These are phyloP conservation scores for Euproctis similis DNA, from an alignment of 2,888 invertebrate genomes.

Conservation along the genomic window DNA sequence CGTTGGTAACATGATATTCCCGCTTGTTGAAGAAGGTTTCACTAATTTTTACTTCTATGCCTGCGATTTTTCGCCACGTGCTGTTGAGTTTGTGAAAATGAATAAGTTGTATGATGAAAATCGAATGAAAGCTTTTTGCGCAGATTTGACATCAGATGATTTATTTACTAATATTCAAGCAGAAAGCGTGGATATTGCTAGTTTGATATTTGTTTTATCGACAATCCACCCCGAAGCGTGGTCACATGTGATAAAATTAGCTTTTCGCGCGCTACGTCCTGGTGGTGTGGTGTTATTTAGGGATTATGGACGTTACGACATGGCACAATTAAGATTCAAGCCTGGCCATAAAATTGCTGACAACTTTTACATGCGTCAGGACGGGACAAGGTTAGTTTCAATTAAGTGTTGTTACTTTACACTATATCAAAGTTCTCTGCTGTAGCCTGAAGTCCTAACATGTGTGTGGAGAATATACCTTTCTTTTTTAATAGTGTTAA, in stretches of 20 bases:
- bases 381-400: conserved; percentile 86
- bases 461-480: too few species aligned
- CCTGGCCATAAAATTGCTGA: conserved; percentile 94
- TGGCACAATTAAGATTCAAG: conserved; percentile 96
- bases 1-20: conserved; percentile 97
- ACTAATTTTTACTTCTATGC: conserved; percentile 82
- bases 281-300: conserved; percentile 90
- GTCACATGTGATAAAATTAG: conserved; percentile 75
- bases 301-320: conserved; percentile 96
- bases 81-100: conserved; percentile 88
- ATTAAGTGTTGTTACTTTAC: too few species aligned
- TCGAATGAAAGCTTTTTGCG: conserved; percentile 85
- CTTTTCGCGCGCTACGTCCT: conserved; percentile 79
- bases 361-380: conserved; percentile 96
- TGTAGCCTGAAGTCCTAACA: too few species aligned
- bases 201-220: conserved; percentile 95
- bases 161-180: conserved; percentile 73
- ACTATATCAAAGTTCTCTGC: too few species aligned
- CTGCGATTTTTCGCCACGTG: conserved; percentile 95
- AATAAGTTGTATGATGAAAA: conserved; percentile 79
- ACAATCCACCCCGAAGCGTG: conserved; percentile 94
- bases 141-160: conserved; percentile 85
- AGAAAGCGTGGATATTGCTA: conserved; percentile 83
- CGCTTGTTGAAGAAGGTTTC: conserved; percentile 86
- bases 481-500: too few species aligned